Base-by-base conservation (phyloP, 2,888 invertebrate genomes). In the Mimumesa dahlbomi region DNA sequence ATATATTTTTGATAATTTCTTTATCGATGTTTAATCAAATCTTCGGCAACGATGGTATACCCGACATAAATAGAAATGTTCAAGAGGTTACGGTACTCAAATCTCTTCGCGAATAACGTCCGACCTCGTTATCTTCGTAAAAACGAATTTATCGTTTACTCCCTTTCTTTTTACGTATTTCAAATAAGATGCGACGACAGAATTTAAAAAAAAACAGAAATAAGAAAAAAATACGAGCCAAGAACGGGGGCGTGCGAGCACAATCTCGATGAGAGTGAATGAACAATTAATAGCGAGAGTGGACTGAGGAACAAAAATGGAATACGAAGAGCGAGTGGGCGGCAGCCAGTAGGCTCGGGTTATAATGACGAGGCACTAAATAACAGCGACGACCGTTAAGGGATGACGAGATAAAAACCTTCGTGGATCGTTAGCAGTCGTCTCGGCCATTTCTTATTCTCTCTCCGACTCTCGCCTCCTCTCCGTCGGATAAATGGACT, bases 381-480 rank as follows among this genome's bases (percentile, higher is more conserved):
- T 80, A 80, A 78, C 80, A 76, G 73, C 71, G 80, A 66, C 73
- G 73, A 76, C 73, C 72, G 79, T 80, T 77, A 75, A 82, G 77
- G 80, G 77, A 82, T 77, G 82, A 81, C 82, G 80, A 76, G 80
- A 81, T 82, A 82, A 82, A 82, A 81, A 82, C 76, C 73, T 77
- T 75, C 49, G 71, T 77, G 73, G 79, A 80, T 80, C 80, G 80
- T 80, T 80, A 79, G 79, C 75, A 73, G 76, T 79, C 75, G 72
- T 76, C 79, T 72, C 69, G 67, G 69, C 74, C 75, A 72, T 79
- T 77, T 70, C 72, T 75, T 79, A 68, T 79, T 78, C 73, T 73
- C 67, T 73, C 74, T 74, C 48, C 48, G 43, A 62, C 19, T 53
- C 49, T 59, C 54, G 54, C 48, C 36, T 40, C 56, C 25, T 58